A percentile compares a stretch with the other conserved stretches of the same genome.
These are phyloP conservation scores for Conus betulinus DNA, from an alignment of 1,140 invertebrate genomes.

Conservation along the genomic window DNA sequence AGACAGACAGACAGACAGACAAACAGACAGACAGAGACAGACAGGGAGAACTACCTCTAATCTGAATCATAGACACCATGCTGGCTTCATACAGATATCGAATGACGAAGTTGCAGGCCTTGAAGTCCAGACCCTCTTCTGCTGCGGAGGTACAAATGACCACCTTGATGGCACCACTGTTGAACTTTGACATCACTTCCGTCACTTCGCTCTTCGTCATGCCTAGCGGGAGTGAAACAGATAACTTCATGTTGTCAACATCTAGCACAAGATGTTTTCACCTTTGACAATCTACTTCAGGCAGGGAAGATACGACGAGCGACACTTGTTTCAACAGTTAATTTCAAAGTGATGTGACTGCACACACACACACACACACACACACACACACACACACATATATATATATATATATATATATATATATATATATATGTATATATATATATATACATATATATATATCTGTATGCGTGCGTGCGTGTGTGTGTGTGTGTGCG, in stretches of 20 bases:
- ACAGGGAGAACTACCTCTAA: conserved; percentile 61
- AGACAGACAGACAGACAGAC: not conserved
- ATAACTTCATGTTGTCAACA: not conserved
- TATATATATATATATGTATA: too few species aligned
- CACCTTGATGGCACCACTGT: conserved; percentile 60
- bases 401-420: too few species aligned
- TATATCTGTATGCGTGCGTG: too few species aligned
- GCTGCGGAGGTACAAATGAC: conserved; percentile 73
- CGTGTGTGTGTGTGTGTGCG: too few species aligned
- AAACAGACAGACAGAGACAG: not conserved
- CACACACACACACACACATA: too few species aligned
- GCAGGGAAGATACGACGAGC: too few species aligned
- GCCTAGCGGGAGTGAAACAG: conserved; percentile 47
- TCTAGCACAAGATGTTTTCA: not conserved
- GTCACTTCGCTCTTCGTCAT: conserved; percentile 63
- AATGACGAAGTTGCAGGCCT: conserved; percentile 73
- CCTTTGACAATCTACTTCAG: too few species aligned
- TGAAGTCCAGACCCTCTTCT: conserved; percentile 74
- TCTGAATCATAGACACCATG: conserved; percentile 73
- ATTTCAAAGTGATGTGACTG: too few species aligned
- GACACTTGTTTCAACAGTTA: too few species aligned
- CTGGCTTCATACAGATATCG: conserved; percentile 74
- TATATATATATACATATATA: too few species aligned
- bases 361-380: too few species aligned
- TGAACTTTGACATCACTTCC: conserved; percentile 60